Conservation (phyloP, 2,113 vertebrate species). For the Daubentonia madagascariensis region DNA sequence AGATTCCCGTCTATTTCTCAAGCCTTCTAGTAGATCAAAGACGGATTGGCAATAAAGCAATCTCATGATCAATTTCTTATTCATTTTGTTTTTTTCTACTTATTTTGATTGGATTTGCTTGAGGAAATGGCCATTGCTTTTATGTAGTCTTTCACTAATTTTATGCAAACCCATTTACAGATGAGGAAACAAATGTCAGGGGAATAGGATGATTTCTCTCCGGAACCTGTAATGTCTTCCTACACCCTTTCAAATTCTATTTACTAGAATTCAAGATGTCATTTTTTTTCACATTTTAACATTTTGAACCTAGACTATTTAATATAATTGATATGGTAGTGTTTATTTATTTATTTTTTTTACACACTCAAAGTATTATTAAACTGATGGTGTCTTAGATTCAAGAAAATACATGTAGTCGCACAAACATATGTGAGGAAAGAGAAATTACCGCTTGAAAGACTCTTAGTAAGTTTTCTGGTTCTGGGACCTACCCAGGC, state of each 20-base stretch:
- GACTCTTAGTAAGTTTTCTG: background rate
- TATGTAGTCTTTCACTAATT: background rate
- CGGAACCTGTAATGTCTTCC: background rate
- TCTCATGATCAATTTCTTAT: background rate
- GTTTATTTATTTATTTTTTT: background rate
- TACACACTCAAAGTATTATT: background rate
- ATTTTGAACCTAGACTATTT: background rate
- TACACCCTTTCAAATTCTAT: background rate
- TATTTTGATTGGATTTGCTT: background rate
- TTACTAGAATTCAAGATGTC: background rate
- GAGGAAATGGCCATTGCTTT: background rate
- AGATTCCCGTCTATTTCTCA: background rate
- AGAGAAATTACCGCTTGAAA: background rate
- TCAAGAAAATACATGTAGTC: background rate
- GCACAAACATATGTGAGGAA: background rate
- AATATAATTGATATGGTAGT: background rate
- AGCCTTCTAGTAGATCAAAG: background rate
- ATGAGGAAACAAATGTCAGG: background rate
- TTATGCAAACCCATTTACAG: background rate
- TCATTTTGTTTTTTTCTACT: background rate
- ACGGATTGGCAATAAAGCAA: background rate
- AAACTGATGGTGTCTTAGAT: background rate
- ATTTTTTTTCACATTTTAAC: background rate
- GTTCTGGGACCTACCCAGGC: background rate
- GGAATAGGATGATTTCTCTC: background rate